phyloP scores from a whole-genome alignment of 2,888 invertebrate genomes.

The Lasius fuliginosus region DNA sequence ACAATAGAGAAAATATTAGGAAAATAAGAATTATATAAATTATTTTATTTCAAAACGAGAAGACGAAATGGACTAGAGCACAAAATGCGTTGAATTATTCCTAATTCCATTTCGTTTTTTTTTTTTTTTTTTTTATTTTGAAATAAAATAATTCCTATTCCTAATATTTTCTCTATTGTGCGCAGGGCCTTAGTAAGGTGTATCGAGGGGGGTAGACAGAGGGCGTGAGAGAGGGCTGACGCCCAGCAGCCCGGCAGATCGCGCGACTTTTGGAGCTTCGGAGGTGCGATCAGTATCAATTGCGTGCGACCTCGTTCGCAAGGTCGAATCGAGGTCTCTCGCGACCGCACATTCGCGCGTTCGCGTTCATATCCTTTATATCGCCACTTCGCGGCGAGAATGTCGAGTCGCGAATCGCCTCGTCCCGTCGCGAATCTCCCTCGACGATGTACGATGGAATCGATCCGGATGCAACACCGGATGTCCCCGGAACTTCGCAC shows the following conservation, averaged over 20 bases:
- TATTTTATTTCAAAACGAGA: too few species aligned
- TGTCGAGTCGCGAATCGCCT: background rate
- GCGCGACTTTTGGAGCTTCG: slow-evolving; percentile 39
- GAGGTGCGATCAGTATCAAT: background rate
- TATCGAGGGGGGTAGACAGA: slow-evolving; percentile 71
- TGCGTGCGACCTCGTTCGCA: slow-evolving; percentile 8
- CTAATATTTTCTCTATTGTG: background rate
- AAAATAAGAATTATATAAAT: too few species aligned
- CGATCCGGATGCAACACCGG: background rate
- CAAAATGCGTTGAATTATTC: too few species aligned
- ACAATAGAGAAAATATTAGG: too few species aligned
- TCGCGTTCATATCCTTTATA: background rate
- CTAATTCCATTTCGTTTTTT: too few species aligned
- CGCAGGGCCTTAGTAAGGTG: slow-evolving; percentile 36
- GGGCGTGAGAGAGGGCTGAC: slow-evolving; percentile 77
- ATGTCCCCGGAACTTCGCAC: background rate
- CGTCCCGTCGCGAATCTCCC: background rate
- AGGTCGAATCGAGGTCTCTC: background rate
- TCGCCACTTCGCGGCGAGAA: too few species aligned
- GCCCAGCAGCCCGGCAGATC: slow-evolving; percentile 78
- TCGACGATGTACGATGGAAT: slow-evolving; percentile 30
- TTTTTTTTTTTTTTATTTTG: too few species aligned
- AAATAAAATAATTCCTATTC: too few species aligned
- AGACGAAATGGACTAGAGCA: too few species aligned
- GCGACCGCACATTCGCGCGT: background rate